phyloP scores from a whole-genome alignment of 2,797 vertebrate genomes.

The Chanos chanos region DNA sequence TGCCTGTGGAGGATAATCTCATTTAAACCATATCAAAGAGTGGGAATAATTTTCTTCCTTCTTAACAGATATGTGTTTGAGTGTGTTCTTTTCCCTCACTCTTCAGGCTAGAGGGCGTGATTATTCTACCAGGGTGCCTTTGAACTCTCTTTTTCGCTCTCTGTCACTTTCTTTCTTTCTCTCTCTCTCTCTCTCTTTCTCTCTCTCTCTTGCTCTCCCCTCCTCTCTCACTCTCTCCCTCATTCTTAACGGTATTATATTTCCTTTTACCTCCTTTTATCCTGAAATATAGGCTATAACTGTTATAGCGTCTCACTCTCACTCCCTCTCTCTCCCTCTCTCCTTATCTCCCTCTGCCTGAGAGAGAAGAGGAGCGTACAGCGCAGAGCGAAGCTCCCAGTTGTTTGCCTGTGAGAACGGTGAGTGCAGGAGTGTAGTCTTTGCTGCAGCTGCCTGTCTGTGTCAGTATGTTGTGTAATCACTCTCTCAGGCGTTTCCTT shows the following conservation, averaged over 20 bases:
- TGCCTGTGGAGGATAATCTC: slow-evolving; percentile 62
- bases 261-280: too few species aligned
- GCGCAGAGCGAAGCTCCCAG: too few species aligned
- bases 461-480: slow-evolving; percentile 53
- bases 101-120: slow-evolving; percentile 1
- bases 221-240: too few species aligned
- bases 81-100: slow-evolving; percentile 15
- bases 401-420: neutral
- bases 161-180: neutral
- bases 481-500: slow-evolving; percentile 20
- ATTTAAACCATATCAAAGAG: slow-evolving; percentile 71
- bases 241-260: too few species aligned
- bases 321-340: too few species aligned
- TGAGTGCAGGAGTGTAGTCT: slow-evolving; percentile 42
- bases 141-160: neutral
- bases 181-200: too few species aligned
- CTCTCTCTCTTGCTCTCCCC: too few species aligned
- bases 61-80: slow-evolving; percentile 35
- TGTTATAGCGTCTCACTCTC: too few species aligned
- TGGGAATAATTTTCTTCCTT: slow-evolving; percentile 71
- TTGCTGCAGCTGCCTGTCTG: slow-evolving; percentile 51
- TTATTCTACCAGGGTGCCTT: slow-evolving; percentile 3
- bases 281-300: too few species aligned
- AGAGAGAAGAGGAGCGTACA: too few species aligned
- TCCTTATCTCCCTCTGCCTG: too few species aligned